Base-by-base conservation (phyloP, 2,888 invertebrate species). In the Trissolcus japonicus region DNA sequence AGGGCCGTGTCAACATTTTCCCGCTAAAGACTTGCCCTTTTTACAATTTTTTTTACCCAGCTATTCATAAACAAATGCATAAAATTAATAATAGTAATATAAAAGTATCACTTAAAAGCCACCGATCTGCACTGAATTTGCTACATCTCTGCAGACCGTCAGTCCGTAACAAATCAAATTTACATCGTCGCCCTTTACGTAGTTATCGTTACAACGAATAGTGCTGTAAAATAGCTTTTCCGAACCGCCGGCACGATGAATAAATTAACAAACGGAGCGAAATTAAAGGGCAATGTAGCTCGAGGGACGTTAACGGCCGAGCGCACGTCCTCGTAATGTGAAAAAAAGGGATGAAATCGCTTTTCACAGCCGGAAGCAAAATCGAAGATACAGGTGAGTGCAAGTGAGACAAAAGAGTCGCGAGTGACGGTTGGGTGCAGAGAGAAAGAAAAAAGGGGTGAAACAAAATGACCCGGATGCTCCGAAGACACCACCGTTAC, bases 381-480 rank as follows among this genome's bases (percentile, higher is more conserved):
- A 77, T 69, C 73, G 73, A 77, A 77, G 77, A 77, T 59, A 72
- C 72, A 77, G 69, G 71, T 66, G 73, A 65, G 63, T 51, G 69
- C 61, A 62, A 76, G 73, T 72, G 65, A 79, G 78, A 77, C 72
- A 75, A 71, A 73, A 75, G 72, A 75, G 69, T 55, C 71, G 67
- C 67, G 72, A 57, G 68, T 63, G 51, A 73, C 72, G 71, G 80
- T 80, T 78, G 73, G 78, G 77, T 79, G 75, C 25, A 48, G 68
- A 67, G 19, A 59, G 63, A 61, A 71, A 78, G 67, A 73, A 78
- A 78, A 68, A 78, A 80, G 79, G 80, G 78, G 48, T 80, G 80
- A 80, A 81, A 79, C 78, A 81, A 82, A 82, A 84, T 80, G 80
- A 78, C 79, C 83, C 82, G 81, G 83, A 85, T 78, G 76, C 78